phyloP scores from a whole-genome alignment of 1,140 invertebrate genomes.

The Papilio polyxenes region DNA sequence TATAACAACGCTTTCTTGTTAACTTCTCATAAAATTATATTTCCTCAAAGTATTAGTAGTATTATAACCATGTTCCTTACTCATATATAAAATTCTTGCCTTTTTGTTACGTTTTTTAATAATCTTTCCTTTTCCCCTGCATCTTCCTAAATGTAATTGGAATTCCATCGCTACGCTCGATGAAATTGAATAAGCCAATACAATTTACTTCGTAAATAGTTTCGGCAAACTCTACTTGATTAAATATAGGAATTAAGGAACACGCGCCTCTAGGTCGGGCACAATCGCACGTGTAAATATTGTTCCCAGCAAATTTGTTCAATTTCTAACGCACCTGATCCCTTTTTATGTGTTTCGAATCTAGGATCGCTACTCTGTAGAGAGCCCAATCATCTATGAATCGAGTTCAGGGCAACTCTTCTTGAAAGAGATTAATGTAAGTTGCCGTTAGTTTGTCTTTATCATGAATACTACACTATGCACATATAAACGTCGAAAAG shows the following conservation, averaged over 20 bases:
- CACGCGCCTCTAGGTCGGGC: conserved; percentile 22
- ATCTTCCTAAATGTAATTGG: conserved; percentile 19
- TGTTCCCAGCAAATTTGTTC: conserved; percentile 17
- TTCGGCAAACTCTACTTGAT: conserved; percentile 38
- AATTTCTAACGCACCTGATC: conserved; percentile 33
- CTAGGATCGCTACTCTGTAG: not conserved
- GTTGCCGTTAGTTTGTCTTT: no score
- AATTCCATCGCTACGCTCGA: conserved; percentile 25
- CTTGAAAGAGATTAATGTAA: no score
- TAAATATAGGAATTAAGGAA: conserved; percentile 39
- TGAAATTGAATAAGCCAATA: conserved; percentile 31
- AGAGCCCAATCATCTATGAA: not conserved
- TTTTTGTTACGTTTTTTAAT: not conserved
- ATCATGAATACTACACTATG: no score
- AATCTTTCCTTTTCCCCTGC: conserved; percentile 13
- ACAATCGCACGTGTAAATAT: conserved; percentile 39
- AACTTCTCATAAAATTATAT: not conserved
- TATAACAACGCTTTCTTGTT: not conserved
- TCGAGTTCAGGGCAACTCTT: not conserved
- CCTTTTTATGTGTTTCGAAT: conserved; percentile 9
- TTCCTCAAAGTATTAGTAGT: no score
- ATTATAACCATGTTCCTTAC: not conserved
- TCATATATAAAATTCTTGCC: not conserved
- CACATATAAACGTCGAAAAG: no score
- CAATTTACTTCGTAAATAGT: conserved; percentile 35